These are phyloP conservation scores for Xanthia icteritia DNA, from an alignment of 2,888 invertebrate genomes.

Conservation along the genomic window DNA sequence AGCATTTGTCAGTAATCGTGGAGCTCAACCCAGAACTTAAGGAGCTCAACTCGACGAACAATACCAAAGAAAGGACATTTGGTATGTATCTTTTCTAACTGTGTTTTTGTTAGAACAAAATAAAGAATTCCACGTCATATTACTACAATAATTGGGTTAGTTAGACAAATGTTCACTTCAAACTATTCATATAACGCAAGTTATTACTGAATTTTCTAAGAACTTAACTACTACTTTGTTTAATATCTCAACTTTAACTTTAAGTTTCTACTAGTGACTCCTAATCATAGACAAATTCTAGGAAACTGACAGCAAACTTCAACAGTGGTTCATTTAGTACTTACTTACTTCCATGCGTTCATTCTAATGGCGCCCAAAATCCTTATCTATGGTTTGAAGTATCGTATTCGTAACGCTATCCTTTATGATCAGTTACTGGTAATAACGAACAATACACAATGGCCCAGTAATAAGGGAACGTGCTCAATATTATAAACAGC, in stretches of 20 bases:
- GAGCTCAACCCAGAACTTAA: too few species aligned
- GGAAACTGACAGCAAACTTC: constrained; percentile 36
- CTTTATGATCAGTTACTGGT: constrained; percentile 27
- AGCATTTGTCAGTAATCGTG: too few species aligned
- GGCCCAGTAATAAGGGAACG: constrained; percentile 64
- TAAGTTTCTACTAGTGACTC: background rate
- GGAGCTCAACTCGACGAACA: too few species aligned
- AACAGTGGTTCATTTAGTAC: constrained; percentile 40
- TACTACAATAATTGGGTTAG: background rate
- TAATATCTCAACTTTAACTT: background rate
- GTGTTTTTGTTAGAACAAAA: background rate
- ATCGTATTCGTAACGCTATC: constrained; percentile 63
- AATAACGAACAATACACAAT: constrained; percentile 76
- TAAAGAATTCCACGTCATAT: background rate
- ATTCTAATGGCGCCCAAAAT: constrained; percentile 56
- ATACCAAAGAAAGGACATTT: too few species aligned
- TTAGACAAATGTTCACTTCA: background rate
- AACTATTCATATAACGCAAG: background rate
- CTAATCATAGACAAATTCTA: constrained; percentile 39
- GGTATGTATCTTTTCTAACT: background rate
- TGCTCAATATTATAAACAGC: constrained; percentile 73
- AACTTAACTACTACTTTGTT: background rate
- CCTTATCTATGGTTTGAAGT: constrained; percentile 58
- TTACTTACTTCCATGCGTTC: constrained; percentile 5
- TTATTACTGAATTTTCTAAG: background rate